These are phyloP conservation scores for Timema podura DNA, from an alignment of 2,888 invertebrate species.

Conservation along the genomic window DNA sequence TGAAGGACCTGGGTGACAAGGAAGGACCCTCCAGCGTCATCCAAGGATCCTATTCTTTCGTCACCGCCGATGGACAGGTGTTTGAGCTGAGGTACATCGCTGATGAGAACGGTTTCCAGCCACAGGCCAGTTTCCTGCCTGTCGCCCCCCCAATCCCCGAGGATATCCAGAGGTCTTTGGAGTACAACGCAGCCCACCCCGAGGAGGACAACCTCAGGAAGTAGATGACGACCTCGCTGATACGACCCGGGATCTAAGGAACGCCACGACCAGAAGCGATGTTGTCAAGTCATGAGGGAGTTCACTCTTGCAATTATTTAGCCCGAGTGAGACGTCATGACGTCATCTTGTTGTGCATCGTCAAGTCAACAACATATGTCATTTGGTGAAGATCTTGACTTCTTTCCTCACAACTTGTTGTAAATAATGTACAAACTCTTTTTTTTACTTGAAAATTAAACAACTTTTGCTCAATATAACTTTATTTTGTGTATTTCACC, in stretches of 20 bases:
- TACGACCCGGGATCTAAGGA: background rate
- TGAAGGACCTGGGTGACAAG: constrained; percentile 7
- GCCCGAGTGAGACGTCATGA: too few relatives aligned
- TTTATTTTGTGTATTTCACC: too few relatives aligned
- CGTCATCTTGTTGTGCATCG: too few relatives aligned
- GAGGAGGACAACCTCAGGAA: constrained; percentile 17
- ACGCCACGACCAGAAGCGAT: too few relatives aligned
- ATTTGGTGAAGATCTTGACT: too few relatives aligned
- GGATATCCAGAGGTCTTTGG: background rate
- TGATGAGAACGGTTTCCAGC: constrained; percentile 13
- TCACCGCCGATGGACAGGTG: background rate
- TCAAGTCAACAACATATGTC: too few relatives aligned
- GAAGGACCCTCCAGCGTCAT: background rate
- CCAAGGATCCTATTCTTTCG: constrained; percentile 13
- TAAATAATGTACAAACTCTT: too few relatives aligned
- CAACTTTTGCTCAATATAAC: too few relatives aligned
- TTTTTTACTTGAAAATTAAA: too few relatives aligned
- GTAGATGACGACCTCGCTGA: background rate
- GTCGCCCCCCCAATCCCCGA: constrained; percentile 3
- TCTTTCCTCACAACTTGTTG: too few relatives aligned
- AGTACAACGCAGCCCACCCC: constrained; percentile 12
- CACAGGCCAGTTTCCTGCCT: constrained; percentile 10
- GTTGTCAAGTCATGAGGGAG: too few relatives aligned
- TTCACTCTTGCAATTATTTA: too few relatives aligned
- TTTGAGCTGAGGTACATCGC: background rate